phyloP scores from a whole-genome alignment of 1,140 invertebrate genomes.

The Plectrocnemia conspersa region DNA sequence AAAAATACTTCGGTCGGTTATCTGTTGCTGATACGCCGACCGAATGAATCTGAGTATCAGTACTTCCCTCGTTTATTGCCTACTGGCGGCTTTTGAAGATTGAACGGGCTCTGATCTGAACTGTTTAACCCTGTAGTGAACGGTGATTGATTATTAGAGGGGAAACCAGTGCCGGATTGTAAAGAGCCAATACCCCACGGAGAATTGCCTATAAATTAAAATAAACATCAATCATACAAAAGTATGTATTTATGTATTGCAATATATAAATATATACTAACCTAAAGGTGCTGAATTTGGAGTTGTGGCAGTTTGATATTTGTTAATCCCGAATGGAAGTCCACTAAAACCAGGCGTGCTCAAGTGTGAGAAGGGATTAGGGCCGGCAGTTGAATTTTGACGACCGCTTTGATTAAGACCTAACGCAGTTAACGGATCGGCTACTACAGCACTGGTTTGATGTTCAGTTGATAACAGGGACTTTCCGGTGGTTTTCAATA shows the following conservation, averaged over 20 bases:
- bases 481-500: conserved; percentile 6
- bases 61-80: conserved; percentile 68
- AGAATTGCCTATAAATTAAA: conserved; percentile 18
- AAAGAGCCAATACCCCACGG: conserved; percentile 23
- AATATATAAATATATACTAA: conserved; percentile 32
- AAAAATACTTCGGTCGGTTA: conserved; percentile 9
- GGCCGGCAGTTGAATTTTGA: conserved; percentile 39
- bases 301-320: conserved; percentile 37
- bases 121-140: conserved; percentile 27
- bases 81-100: conserved; percentile 66
- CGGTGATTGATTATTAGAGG: background rate
- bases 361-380: conserved; percentile 46
- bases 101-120: conserved; percentile 49
- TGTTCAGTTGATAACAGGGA: background rate
- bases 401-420: conserved; percentile 18
- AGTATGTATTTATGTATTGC: conserved; percentile 15
- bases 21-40: conserved; percentile 19
- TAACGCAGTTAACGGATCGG: conserved; percentile 31
- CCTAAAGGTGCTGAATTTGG: conserved; percentile 39
- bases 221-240: background rate
- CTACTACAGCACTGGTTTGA: conserved; percentile 25
- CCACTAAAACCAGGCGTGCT: conserved; percentile 36
- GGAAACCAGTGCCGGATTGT: background rate
- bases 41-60: conserved; percentile 41
- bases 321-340: conserved; percentile 25